phyloP scores from a whole-genome alignment of 2,888 invertebrate genomes.

The Hydroisotoma schaefferi region DNA sequence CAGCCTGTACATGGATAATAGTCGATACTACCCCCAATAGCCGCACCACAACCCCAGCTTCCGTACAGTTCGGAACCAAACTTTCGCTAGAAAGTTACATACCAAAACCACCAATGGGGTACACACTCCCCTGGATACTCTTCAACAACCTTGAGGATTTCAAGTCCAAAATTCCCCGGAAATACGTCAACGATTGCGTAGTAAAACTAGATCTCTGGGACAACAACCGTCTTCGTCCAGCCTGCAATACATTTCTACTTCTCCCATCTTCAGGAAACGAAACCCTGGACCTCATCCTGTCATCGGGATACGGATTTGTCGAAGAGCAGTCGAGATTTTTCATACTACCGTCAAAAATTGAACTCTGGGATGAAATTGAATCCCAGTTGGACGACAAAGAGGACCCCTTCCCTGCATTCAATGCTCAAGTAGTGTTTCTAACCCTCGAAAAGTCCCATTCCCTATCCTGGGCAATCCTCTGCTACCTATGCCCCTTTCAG shows the following conservation, averaged over 20 bases:
- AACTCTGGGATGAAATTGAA: neutral
- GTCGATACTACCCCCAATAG: no score
- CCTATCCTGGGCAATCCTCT: neutral
- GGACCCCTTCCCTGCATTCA: neutral
- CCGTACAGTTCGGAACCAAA: no score
- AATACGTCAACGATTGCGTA: no score
- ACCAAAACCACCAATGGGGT: no score
- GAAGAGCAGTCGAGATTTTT: neutral
- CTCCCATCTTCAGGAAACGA: neutral
- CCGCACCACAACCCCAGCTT: no score
- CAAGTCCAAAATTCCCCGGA: no score
- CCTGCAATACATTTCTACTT: neutral
- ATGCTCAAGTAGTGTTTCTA: neutral
- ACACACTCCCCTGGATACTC: no score
- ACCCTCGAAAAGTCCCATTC: neutral
- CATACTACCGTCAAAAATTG: neutral
- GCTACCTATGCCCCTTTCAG: neutral
- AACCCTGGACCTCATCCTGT: neutral
- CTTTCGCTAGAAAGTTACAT: no score
- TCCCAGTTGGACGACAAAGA: neutral
- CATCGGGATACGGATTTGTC: neutral
- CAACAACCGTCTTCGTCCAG: neutral
- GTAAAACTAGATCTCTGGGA: neutral
- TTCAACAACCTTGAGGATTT: no score
- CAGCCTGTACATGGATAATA: no score